Percentiles rank a stretch among this genome's conserved stretches.
Conservation (phyloP, 2,888 invertebrate genomes). For the Poecilus cupreus region DNA sequence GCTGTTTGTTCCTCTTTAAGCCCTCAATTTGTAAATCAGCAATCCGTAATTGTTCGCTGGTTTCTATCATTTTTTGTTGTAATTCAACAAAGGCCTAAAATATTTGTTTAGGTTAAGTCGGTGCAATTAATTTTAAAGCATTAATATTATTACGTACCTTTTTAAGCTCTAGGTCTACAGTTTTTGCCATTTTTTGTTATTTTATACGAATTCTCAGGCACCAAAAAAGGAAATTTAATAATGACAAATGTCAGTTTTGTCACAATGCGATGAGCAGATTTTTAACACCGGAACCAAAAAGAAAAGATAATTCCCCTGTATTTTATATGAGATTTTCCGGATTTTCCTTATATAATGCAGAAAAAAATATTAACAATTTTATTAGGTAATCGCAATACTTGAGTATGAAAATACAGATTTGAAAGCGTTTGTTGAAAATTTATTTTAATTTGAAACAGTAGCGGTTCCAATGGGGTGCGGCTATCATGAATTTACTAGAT, state of each 20-base stretch:
- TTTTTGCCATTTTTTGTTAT: constrained; percentile 59
- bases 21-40: constrained; percentile 86
- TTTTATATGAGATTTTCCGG: background rate
- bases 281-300: background rate
- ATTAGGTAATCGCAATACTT: too few relatives aligned
- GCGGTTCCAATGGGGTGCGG: too few relatives aligned
- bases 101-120: constrained; percentile 18
- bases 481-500: too few relatives aligned
- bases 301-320: constrained; percentile 8
- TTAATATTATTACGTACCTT: constrained; percentile 65
- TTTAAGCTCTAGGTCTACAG: constrained; percentile 72
- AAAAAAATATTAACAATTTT: too few relatives aligned
- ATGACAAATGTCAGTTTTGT: constrained; percentile 45
- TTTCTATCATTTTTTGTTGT: constrained; percentile 87
- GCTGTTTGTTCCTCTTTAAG: constrained; percentile 80
- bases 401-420: too few relatives aligned
- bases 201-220: constrained; percentile 19
- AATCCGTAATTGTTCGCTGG: constrained; percentile 85
- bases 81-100: constrained; percentile 86
- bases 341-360: too few relatives aligned
- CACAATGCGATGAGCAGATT: background rate
- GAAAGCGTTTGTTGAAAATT: too few relatives aligned
- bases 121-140: constrained; percentile 27
- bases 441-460: too few relatives aligned
- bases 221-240: constrained; percentile 48